phyloP scores from a whole-genome alignment of 2,113 vertebrate species.

The Indicator indicator region DNA sequence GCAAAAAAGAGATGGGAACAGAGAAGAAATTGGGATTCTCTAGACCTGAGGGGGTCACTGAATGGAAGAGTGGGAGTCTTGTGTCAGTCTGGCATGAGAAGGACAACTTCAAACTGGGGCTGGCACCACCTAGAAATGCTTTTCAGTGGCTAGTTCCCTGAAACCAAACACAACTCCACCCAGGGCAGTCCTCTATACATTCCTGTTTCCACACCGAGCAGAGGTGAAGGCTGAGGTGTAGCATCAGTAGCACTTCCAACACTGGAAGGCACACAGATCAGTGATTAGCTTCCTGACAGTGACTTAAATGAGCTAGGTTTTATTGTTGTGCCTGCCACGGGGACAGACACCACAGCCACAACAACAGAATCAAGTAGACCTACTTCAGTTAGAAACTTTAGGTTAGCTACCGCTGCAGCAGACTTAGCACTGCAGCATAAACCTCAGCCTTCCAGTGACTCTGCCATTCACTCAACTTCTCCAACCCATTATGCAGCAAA shows the following conservation, averaged over 20 bases:
- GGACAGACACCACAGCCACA: not conserved
- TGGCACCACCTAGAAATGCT: not conserved
- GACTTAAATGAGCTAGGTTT: not conserved
- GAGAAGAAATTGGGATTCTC: not conserved
- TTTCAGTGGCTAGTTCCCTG: not conserved
- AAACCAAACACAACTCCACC: not conserved
- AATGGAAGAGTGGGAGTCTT: not conserved
- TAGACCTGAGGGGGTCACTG: not conserved
- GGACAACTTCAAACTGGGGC: not conserved
- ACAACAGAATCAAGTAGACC: fast-evolving
- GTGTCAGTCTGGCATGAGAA: not conserved
- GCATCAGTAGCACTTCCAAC: not conserved
- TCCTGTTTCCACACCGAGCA: not conserved
- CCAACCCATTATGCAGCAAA: not conserved
- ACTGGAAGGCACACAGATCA: not conserved
- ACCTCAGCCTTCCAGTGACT: not conserved
- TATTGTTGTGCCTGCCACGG: not conserved
- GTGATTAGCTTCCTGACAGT: not conserved
- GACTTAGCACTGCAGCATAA: not conserved
- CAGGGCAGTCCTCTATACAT: not conserved
- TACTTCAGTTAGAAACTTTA: not conserved
- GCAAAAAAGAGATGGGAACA: not conserved
- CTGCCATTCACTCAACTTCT: not conserved
- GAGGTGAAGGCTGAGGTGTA: not conserved
- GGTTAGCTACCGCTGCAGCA: not conserved